Base-by-base conservation (phyloP, 2,113 vertebrate genomes). In the Montifringilla adamsi region DNA sequence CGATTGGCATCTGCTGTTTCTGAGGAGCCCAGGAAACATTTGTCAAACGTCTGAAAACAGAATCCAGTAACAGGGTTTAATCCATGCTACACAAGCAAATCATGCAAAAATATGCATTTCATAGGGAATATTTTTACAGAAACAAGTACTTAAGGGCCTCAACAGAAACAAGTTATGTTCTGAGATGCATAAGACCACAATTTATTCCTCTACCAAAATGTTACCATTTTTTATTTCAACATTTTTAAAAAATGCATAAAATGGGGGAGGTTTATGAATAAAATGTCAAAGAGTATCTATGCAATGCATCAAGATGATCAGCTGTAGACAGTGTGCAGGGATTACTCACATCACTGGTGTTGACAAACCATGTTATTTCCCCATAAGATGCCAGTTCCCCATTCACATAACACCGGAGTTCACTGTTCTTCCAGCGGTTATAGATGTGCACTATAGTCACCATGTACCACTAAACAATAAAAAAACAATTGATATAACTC, bases 371-470 rank as follows among this genome's bases (percentile, higher is more conserved):
- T 2, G 99, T 99, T 84, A 99, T 99, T 78, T 99, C 99, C 78
- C 99, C 99, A 6, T 98, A 99, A 11, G 99, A 99, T 3, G 99
- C 99, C 69, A 99, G 97, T 12, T 99, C 99, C 6, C 99, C 99
- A 16, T 99, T 99, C 84, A 99, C 99, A 0, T 98, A 99, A 97
- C 99, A 99, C 80, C 99, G 98, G 59, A 99, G 99, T 43, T 99
- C 99, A 81, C 99, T 99, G 94, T 99, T 99, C 97, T 99, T 99
- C 99, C 99, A 99, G 69, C 99, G 99, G 92, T 99, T 99, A 93
- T 99, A 99, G 97, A 99, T 94, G 84, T 99, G 99, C 63, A 99
- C 99, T 74, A 99, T 98, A 17, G 99, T 99, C 97, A 99, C 99
- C 99, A 99, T 99, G 93, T 99, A 99, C 99, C 99, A 99, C 99